Base-by-base conservation (phyloP, 2,888 invertebrate genomes). In the Druceiella hillmani region DNA sequence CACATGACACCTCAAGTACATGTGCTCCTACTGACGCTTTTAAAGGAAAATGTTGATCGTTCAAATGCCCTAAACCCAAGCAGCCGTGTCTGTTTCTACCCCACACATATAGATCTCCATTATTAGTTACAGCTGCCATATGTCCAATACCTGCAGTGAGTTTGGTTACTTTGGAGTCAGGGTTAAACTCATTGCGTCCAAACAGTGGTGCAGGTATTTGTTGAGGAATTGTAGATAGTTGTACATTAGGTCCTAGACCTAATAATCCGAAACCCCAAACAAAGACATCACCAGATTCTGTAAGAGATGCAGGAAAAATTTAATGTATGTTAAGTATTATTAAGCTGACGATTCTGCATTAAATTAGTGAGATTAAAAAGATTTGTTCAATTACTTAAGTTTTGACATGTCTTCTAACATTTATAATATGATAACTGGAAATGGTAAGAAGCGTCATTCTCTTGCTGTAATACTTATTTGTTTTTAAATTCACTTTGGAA, bases 191-290 rank as follows among this genome's bases (percentile, higher is more conserved):
- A 56, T 89, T 94, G 9, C 75, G 64, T 0, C 95, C 95, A 60
- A 97, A 95, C 10, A 97, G 64, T 0, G 85, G 75, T 3, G 80
- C 66, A 3, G 95, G 87, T 38, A 98, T 77, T 44, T 74, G 65
- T 28, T 81, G 75, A 0, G 97, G 95, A 41, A 63, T 66, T 1
- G 62, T 55, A 1, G 81, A 66, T 34, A 76, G 74, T 36, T 82
- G 76, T 1, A 85, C 81, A 36, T 77, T 69, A 0, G 95, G 95
- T 0, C 97, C 97, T 17, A 85, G 76, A 0, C 97, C 97, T 17
- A 98, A 67, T 36, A 94, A 73, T 17, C 98, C 98, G 59, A 77
- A 94, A 3, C 98, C 97, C 97, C 97, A 98, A 0, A 87, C 84
- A 57, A 81, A 95, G 1, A 89, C 90, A 15, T 87, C 75, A 0